Percentiles rank a stretch among this genome's conserved stretches.
Conservation (phyloP, 2,888 invertebrate genomes). For the Patella depressa region DNA sequence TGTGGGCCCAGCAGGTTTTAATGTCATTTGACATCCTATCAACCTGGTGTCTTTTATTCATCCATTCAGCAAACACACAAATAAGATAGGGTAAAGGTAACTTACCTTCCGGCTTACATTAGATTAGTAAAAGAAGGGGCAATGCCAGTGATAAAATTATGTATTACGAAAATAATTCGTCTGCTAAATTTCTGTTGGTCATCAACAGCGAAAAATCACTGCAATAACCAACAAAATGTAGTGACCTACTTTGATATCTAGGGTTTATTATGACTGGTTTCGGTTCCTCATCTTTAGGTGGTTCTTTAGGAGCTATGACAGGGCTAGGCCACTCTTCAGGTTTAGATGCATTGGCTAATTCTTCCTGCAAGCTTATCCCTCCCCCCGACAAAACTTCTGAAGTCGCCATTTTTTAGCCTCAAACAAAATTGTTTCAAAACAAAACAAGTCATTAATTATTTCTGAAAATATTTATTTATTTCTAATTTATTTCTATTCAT, state of each 20-base stretch:
- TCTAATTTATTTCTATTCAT: no score
- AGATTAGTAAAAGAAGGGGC: no score
- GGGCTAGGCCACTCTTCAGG: slow-evolving; percentile 29
- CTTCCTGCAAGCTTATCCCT: slow-evolving; percentile 19
- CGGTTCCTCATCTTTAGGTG: slow-evolving; percentile 3
- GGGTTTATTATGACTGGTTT: background rate
- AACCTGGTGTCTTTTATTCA: no score
- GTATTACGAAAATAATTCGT: background rate
- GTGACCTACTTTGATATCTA: slow-evolving; percentile 28
- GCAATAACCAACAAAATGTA: background rate
- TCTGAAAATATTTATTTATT: no score
- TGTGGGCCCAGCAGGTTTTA: no score
- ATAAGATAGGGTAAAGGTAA: no score
- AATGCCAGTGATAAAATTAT: no score
- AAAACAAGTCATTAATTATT: no score
- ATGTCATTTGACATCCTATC: no score
- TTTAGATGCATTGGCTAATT: slow-evolving; percentile 13
- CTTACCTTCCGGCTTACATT: no score
- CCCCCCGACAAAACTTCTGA: slow-evolving; percentile 4
- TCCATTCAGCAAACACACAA: no score
- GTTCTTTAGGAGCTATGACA: slow-evolving; percentile 18
- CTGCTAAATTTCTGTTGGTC: background rate
- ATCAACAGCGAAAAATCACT: slow-evolving; percentile 18
- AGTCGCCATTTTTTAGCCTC: slow-evolving; percentile 6
- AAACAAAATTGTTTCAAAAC: background rate